Conservation (phyloP, 2,113 vertebrate species). For the Stercorarius parasiticus region DNA sequence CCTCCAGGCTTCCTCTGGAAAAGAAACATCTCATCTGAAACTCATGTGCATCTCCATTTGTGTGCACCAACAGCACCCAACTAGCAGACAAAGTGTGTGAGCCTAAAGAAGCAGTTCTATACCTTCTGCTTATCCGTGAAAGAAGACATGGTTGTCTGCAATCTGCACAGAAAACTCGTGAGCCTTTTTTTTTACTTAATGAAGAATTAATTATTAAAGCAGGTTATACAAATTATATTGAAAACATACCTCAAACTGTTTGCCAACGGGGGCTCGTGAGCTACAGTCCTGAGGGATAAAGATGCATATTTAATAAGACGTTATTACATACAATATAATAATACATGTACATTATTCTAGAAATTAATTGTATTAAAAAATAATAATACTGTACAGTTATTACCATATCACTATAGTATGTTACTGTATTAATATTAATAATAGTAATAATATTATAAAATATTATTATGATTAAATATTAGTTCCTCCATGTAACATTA, state of each 20-base stretch:
- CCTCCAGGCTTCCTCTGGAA: neutral
- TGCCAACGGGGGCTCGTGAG: neutral
- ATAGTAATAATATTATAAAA: neutral
- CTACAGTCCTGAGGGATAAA: neutral
- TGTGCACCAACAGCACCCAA: neutral
- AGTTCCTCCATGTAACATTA: neutral
- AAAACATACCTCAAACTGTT: neutral
- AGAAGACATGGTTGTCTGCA: neutral
- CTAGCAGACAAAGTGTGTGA: neutral
- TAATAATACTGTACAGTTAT: neutral
- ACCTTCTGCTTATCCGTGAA: neutral
- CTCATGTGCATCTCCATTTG: neutral
- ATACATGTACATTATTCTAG: neutral
- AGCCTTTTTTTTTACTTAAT: neutral
- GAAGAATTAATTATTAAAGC: neutral
- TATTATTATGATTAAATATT: neutral
- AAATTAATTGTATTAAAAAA: neutral
- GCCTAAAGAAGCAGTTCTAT: neutral
- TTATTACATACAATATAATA: neutral
- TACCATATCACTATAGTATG: neutral
- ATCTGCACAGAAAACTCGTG: neutral
- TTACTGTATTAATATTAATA: neutral
- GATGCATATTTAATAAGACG: neutral
- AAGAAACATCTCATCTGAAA: neutral
- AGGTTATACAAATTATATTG: neutral